Conservation (phyloP, 2,888 invertebrate species). For the Catocala fraxini region DNA sequence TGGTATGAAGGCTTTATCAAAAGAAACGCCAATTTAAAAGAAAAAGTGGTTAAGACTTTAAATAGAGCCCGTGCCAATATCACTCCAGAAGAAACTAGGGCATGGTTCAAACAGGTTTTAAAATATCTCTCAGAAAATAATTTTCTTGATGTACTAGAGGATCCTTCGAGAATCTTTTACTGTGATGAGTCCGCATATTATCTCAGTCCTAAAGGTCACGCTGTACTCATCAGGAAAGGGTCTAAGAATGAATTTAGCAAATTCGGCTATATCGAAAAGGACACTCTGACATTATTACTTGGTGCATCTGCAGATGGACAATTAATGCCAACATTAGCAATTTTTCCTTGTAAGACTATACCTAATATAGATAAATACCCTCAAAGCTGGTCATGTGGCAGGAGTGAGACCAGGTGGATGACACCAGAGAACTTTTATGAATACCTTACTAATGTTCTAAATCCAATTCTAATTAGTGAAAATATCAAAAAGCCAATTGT, state of each 20-base stretch:
- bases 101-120: constrained; percentile 5
- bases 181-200: constrained; percentile 22
- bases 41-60: constrained; percentile 9
- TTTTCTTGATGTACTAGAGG: constrained; percentile 3
- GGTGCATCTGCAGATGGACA: constrained; percentile 25
- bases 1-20: constrained; percentile 12
- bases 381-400: constrained; percentile 22
- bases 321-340: constrained; percentile 22
- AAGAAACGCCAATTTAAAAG: constrained; percentile 7
- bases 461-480: constrained; percentile 17
- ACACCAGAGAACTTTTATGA: constrained; percentile 23
- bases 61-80: constrained; percentile 1
- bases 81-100: neutral
- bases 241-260: constrained; percentile 11
- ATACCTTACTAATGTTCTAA: constrained; percentile 19
- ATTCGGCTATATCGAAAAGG: constrained; percentile 18
- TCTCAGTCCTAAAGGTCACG: constrained; percentile 11
- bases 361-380: constrained; percentile 20
- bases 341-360: constrained; percentile 23
- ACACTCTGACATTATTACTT: constrained; percentile 16
- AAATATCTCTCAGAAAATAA: neutral
- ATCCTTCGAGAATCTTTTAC: constrained; percentile 22
- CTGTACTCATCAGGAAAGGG: constrained; percentile 14
- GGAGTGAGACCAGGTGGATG: constrained; percentile 26
- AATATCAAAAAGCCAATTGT: constrained; percentile 14